Percentiles rank a stretch among this genome's conserved stretches.
These are phyloP conservation scores for Hydractinia symbiolongicarpus DNA, from an alignment of 30 jellyfish, hydroid and myxozoan genomes.

Conservation along the genomic window DNA sequence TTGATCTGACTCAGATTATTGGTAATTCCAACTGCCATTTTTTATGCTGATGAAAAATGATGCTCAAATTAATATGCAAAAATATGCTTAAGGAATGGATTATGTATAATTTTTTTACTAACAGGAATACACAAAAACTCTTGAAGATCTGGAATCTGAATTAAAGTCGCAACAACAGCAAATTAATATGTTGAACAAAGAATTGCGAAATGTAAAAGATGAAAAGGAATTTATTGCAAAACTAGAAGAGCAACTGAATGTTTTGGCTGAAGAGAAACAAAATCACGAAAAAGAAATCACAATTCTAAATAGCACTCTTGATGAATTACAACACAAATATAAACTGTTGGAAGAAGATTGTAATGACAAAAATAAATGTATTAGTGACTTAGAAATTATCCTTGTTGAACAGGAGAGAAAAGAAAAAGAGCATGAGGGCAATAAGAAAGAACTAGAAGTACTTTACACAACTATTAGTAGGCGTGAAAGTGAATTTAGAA, in stretches of 20 bases:
- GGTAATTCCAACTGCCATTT: too few relatives aligned
- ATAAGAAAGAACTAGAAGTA: constrained; percentile 1
- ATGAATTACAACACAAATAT: background rate
- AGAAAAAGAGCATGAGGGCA: constrained; percentile 27
- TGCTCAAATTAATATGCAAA: too few relatives aligned
- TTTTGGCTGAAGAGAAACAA: constrained; percentile 2
- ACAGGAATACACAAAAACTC: constrained; percentile 19
- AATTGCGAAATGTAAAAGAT: constrained; percentile 5
- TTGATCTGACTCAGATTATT: too few relatives aligned
- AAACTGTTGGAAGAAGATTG: constrained; percentile 22
- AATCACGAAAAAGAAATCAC: constrained; percentile 20
- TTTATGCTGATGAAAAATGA: too few relatives aligned
- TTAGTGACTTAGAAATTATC: constrained; percentile 27
- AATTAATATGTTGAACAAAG: background rate
- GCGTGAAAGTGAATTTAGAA: constrained; percentile 9
- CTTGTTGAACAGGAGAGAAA: constrained; percentile 9
- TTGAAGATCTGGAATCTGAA: constrained; percentile 26
- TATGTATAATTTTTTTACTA: too few relatives aligned
- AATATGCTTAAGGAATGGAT: too few relatives aligned
- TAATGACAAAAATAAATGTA: constrained; percentile 13
- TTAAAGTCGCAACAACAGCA: constrained; percentile 17
- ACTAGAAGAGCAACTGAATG: constrained; percentile 21
- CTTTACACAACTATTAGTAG: constrained; percentile 5
- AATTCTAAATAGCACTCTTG: constrained; percentile 12
- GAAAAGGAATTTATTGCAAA: constrained; percentile 12